Evolutionary conservation across 64 coral and sea anemone genomes (phyloP).

Genomic region (Pocillopora verrucosa): DNA sequence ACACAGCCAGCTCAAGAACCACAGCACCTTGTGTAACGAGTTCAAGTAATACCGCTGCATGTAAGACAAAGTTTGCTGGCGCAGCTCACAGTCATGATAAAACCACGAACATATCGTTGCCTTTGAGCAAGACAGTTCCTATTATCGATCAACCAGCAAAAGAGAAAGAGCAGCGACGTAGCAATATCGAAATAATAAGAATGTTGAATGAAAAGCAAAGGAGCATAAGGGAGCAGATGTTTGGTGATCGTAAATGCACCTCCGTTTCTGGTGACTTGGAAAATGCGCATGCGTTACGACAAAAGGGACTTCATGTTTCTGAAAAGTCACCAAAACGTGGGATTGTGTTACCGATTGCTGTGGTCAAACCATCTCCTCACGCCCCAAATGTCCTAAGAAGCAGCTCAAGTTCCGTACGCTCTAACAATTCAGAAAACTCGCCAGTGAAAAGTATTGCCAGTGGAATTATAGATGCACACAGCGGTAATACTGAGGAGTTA

Average conservation of each 20-base stretch:
- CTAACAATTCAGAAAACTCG: neutral
- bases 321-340: neutral
- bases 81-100: neutral
- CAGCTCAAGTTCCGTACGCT: neutral
- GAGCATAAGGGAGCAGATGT: conserved; percentile 16
- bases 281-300: neutral
- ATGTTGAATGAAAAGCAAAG: conserved; percentile 12
- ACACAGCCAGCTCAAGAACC: neutral
- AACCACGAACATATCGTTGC: neutral
- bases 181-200: conserved; percentile 27
- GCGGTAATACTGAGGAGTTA: neutral
- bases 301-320: neutral
- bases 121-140: neutral
- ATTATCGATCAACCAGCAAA: neutral
- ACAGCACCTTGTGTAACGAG: neutral
- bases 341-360: conserved; percentile 4
- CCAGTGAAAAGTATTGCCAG: conserved; percentile 25
- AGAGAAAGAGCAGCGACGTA: conserved; percentile 20
- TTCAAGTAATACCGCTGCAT: neutral
- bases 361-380: conserved; percentile 21
- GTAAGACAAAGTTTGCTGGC: neutral
- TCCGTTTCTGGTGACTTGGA: neutral
- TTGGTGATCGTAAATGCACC: neutral
- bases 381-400: neutral
- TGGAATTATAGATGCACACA: conserved; percentile 24